These are phyloP conservation scores for Nycticryphes semicollaris DNA, from an alignment of 2,113 vertebrate genomes.

Conservation along the genomic window DNA sequence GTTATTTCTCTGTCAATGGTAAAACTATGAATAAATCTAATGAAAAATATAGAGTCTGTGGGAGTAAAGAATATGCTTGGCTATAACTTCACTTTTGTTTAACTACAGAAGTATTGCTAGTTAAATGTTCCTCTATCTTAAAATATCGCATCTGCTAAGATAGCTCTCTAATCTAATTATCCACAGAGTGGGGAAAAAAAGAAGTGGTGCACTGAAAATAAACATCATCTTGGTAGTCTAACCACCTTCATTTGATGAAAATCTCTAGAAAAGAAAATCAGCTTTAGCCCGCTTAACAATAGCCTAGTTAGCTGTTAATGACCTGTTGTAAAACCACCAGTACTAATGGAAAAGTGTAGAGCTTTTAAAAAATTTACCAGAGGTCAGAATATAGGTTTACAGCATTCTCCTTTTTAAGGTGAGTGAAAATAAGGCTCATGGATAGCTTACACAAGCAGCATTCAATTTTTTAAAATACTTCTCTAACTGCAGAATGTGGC, in stretches of 20 bases:
- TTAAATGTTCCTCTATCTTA: constrained; percentile 21
- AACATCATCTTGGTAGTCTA: neutral
- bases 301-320: neutral
- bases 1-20: constrained; percentile 51
- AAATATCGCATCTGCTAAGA: neutral
- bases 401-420: neutral
- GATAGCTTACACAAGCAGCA: neutral
- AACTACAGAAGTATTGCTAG: neutral
- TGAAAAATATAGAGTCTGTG: constrained; percentile 51
- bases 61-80: constrained; percentile 43
- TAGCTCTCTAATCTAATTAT: neutral
- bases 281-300: neutral
- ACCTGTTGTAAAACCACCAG: neutral
- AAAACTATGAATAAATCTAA: constrained; percentile 65
- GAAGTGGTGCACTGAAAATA: neutral
- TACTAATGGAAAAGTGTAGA: neutral
- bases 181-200: neutral
- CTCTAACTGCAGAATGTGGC: neutral
- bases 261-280: neutral
- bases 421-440: neutral
- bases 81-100: constrained; percentile 35
- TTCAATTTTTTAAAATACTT: neutral
- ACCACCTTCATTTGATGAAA: neutral
- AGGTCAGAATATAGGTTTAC: neutral
- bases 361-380: neutral